Conservation (phyloP, 2,113 vertebrate genomes). For the Sylvietta virens region DNA sequence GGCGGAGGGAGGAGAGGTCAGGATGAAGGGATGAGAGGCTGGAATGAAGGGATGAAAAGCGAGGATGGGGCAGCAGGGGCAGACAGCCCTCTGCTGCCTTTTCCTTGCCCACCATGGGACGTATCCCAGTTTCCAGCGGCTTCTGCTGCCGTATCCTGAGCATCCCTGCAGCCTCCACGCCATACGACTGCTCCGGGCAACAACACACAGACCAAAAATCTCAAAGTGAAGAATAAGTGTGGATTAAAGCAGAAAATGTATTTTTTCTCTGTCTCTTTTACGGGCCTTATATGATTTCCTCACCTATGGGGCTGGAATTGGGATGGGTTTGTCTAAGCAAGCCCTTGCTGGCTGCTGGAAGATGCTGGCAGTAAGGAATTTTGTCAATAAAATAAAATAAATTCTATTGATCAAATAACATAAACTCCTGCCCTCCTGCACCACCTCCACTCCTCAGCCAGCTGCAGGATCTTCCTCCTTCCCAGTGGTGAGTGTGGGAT, state of each 20-base stretch:
- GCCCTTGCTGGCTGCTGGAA: background rate
- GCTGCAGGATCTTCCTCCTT: background rate
- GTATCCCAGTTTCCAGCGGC: background rate
- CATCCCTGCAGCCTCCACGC: background rate
- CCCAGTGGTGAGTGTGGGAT: background rate
- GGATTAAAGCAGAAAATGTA: background rate
- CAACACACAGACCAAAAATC: background rate
- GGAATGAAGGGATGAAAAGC: too few relatives aligned
- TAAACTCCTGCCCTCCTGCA: background rate
- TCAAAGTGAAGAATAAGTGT: background rate
- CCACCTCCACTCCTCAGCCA: rapidly evolving
- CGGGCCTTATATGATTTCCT: background rate
- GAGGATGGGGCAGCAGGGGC: background rate
- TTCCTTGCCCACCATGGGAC: background rate
- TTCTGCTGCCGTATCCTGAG: rapidly evolving
- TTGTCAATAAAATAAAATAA: background rate
- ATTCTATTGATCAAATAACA: background rate
- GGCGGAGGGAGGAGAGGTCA: background rate
- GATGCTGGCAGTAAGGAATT: rapidly evolving
- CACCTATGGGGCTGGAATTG: background rate
- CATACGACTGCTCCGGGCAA: rapidly evolving
- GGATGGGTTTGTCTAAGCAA: background rate
- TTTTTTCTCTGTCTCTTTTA: background rate
- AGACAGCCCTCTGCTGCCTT: background rate
- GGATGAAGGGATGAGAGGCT: background rate